Evolutionary conservation across 2,113 vertebrate genomes (phyloP), one percentile per base, ranked within the genome.

Genomic region (Bufo bufo): DNA sequence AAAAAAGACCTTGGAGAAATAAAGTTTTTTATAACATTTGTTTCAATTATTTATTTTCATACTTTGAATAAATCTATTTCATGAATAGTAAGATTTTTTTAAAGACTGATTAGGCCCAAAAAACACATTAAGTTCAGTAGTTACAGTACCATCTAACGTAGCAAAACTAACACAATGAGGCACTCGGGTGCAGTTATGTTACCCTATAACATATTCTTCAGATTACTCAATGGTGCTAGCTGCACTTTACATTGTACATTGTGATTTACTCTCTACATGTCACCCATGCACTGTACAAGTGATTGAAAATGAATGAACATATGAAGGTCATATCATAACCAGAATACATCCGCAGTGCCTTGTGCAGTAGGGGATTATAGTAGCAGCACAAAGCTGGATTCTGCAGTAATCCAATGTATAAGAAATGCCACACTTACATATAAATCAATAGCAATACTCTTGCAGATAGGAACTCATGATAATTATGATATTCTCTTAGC

Each of bases 161-260:
- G 77, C 63, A 82, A 16, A 43, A 69, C 14, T 71, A 81, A 81
- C 50, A 23, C 45, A 86, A 86, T 66, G 85, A 86, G 85, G 75
- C 74, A 54, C 85, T 72, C 63, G 12, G 45, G 56, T 77, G 23
- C 59, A n/a, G 56, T 59, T 61, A 87, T 63, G 43, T 82, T 82
- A 78, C 58, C 33, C 10, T 69, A 80, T 56, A 23, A 74, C 71
- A 74, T 74, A 74, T 74, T 11, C 65, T 82, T 49, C 20, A 50
- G 23, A 23, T 69, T 84, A 23, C n/a, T 71, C 20, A 23, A 49
- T 80, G 56, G 77, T 80, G 77, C 23, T 14, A 16, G 56, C 77
- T 79, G 50, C 77, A 58, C 19, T 23, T 80, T 80, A 56, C 54
- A 56, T 14, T 80, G 52, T 80, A 59, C 59, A 80, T 80, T 58